These are phyloP conservation scores for Drosophila prolongata DNA, from an alignment of 2,888 invertebrate species.

Conservation along the genomic window DNA sequence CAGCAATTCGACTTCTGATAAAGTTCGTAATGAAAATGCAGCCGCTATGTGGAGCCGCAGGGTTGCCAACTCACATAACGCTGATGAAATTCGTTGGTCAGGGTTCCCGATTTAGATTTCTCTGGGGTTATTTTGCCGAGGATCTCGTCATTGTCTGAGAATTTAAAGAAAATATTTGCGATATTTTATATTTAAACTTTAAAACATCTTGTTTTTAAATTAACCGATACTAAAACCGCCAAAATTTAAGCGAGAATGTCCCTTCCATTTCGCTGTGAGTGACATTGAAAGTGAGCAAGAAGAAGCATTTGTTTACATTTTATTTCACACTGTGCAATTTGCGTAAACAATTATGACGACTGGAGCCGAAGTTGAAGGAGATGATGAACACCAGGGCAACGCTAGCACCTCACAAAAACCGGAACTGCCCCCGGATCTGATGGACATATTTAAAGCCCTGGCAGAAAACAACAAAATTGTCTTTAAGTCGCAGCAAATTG, in stretches of 20 bases:
- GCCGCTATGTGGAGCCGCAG: constrained; percentile 14
- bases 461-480: constrained; percentile 83
- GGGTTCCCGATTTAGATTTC: neutral
- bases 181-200: no score
- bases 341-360: constrained; percentile 56
- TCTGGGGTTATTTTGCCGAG: no score
- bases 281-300: constrained; percentile 20
- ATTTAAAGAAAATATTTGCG: neutral
- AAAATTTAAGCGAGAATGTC: neutral
- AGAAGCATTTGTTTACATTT: constrained; percentile 50
- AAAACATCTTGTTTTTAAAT: neutral
- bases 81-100: neutral
- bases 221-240: neutral
- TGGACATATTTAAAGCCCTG: constrained; percentile 76
- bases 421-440: constrained; percentile 57
- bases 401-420: neutral
- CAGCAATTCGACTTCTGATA: constrained; percentile 15
- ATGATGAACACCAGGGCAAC: constrained; percentile 3
- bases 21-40: constrained; percentile 26
- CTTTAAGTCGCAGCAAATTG: constrained; percentile 93
- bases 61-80: constrained; percentile 4
- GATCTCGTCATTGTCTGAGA: no score
- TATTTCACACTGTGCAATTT: constrained; percentile 35
- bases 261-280: neutral
- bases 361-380: constrained; percentile 28